Conservation (phyloP, 2,113 vertebrate genomes). For the Microtus ochrogaster region DNA sequence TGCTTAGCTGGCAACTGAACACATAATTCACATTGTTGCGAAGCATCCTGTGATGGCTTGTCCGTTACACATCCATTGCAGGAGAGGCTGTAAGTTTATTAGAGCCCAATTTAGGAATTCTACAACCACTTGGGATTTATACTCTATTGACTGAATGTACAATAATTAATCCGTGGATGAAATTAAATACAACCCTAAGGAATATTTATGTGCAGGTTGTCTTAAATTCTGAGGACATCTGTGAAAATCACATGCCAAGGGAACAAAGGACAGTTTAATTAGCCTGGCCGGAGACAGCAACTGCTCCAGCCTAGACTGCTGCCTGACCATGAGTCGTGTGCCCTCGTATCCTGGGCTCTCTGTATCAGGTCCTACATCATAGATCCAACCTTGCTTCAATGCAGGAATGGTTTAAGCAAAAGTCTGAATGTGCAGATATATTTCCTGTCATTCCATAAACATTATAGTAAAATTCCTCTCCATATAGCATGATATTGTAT, state of each 20-base stretch:
- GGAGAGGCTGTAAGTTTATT: conserved; percentile 44
- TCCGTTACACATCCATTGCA: conserved; percentile 50
- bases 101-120: conserved; percentile 48
- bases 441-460: background rate
- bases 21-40: conserved; percentile 52
- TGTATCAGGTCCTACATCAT: background rate
- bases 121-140: conserved; percentile 63
- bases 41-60: conserved; percentile 37
- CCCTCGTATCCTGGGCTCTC: background rate
- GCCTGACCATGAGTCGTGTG: background rate
- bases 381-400: background rate
- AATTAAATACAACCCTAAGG: conserved; percentile 58
- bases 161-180: conserved; percentile 61
- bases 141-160: conserved; percentile 8
- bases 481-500: background rate
- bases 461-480: background rate
- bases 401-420: background rate
- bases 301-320: background rate
- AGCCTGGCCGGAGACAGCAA: background rate
- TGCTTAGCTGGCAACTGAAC: conserved; percentile 50
- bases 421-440: background rate
- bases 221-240: conserved; percentile 47
- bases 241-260: background rate
- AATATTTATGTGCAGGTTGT: conserved; percentile 23
- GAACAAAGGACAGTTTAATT: conserved; percentile 1